Evolutionary conservation across 2,888 invertebrate species (phyloP).

Genomic region (Lordiphosa andalusiaca): DNA sequence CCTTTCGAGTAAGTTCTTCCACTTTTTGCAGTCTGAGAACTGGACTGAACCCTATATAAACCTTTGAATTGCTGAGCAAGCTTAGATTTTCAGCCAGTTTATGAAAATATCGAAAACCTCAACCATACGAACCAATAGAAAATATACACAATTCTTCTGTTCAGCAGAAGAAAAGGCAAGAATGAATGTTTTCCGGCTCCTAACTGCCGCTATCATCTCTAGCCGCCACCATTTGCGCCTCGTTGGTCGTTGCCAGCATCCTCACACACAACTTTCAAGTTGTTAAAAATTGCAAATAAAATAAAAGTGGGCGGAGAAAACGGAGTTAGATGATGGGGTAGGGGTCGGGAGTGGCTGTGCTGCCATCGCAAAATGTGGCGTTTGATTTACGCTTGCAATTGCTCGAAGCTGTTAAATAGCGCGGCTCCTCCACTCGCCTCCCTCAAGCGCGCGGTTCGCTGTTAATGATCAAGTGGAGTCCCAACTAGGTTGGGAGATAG

Average conservation of each 20-base stretch:
- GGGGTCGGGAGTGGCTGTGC: constrained; percentile 10
- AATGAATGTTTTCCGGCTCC: no score
- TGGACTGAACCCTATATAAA: no score
- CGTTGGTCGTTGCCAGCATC: constrained; percentile 4
- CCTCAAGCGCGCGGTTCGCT: constrained; percentile 15
- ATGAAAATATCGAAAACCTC: no score
- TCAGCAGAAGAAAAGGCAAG: no score
- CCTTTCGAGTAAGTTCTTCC: no score
- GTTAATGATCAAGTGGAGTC: constrained; percentile 39
- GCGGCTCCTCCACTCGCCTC: constrained; percentile 17
- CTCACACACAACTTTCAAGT: constrained; percentile 30
- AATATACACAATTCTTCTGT: no score
- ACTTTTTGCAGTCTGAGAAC: no score
- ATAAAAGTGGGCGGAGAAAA: constrained; percentile 28
- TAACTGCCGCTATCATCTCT: constrained; percentile 8
- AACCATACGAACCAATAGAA: no score
- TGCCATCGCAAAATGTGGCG: constrained; percentile 58
- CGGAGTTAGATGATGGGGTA: background rate
- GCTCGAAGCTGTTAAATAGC: constrained; percentile 56
- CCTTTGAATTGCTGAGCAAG: no score
- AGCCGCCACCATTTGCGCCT: constrained; percentile 11
- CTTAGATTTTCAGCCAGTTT: no score
- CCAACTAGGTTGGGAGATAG: constrained; percentile 10
- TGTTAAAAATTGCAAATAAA: constrained; percentile 53
- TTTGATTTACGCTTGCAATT: constrained; percentile 65